Evolutionary conservation across 2,888 invertebrate genomes (phyloP), one percentile per base, ranked within the genome.

Genomic region (Drosophila stalkeri): DNA sequence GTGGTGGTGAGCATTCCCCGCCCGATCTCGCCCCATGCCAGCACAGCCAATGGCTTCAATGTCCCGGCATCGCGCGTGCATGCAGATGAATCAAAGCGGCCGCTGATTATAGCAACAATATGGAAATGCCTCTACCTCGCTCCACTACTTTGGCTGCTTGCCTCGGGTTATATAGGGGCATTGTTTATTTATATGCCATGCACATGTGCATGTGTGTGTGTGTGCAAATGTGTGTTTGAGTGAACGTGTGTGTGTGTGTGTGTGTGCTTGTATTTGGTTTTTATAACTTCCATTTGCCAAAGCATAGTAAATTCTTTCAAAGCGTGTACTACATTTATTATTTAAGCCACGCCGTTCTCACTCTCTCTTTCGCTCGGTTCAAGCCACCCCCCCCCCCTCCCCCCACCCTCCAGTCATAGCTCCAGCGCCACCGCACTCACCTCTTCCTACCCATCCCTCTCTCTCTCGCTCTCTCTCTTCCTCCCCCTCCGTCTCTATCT

Each of bases 31-130:
- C 3, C 23, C 54, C 39, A 37, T 2, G 27, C 55, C 55, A 39
- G 27, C 33, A 54, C 31, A 9, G 9, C 41, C 31, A 55, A 55
- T 55, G 41, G 57, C 64, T 54, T 64, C 61, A 72, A 64, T 72
- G 62, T 60, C 64, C 64, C 64, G 61, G 66, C 73, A 73, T 64
- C 66, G 77, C 77, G 74, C 77, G 75, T 75, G 85, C 82, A 87
- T 85, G 82, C 87, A 85, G 84, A 85, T 85, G 84, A 85, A 85
- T 85, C 84, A 85, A 85, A 85, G 88, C 84, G 81, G 87, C 81
- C 84, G 87, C 84, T 85, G 84, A 85, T 85, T 85, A 85, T 85
- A 87, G 87, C 84, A 85, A 85, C 87, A 85, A 85, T 87, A 85
- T 85, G 84, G 84, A 87, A 85, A 82, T 87, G 77, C 82, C 86